Evolutionary conservation across 1,140 invertebrate genomes (phyloP), one percentile per base, ranked within the genome.

Genomic region (Bemisia tabaci): DNA sequence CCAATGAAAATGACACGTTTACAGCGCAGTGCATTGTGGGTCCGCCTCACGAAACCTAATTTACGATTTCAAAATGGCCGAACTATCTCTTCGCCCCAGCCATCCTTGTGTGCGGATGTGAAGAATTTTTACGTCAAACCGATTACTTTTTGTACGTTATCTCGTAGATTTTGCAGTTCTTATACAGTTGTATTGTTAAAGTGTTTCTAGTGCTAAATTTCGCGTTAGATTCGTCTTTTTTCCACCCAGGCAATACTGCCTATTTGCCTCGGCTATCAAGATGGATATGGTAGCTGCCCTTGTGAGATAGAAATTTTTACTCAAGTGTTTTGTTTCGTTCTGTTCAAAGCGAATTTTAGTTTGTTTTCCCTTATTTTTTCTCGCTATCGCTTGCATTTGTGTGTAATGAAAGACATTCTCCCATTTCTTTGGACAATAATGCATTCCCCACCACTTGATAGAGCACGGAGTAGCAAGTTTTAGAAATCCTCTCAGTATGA

Each of bases 401-500:
- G 33, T 48, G 33, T 48, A 48, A 48, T 48, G 33, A 48, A 48
- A 64, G 23, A 66, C 27, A 60, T 66, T 65, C 27, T 33, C 64
- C 26, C 26, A n/a, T 26, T 65, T 65, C 63, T 63, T 62, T 63
- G 65, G 22, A 58, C 60, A 59, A 24, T 66, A 2, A 64, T 58
- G 60, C 23, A 11, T 12, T 61, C 11, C 27, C 22, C 23, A 12
- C 12, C 62, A 66, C 9, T 22, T 66, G 2, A 12, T 66, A 26
- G 12, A 17, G 33, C 62, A 23, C 21, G 5, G 17, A 48, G 33
- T 48, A 48, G 17, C 33, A 48, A 48, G 33, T 67, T 60, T 39
- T 63, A 70, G 68, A 59, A 65, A 59, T 64, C 64, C 17, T 58
- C 48, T 33, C 24, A 67, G 58, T 48, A 48, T 48, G 33, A 48